Percentiles rank a stretch among this genome's conserved stretches.
phyloP scores from a whole-genome alignment of 2,113 vertebrate species.

The Felis chaus region DNA sequence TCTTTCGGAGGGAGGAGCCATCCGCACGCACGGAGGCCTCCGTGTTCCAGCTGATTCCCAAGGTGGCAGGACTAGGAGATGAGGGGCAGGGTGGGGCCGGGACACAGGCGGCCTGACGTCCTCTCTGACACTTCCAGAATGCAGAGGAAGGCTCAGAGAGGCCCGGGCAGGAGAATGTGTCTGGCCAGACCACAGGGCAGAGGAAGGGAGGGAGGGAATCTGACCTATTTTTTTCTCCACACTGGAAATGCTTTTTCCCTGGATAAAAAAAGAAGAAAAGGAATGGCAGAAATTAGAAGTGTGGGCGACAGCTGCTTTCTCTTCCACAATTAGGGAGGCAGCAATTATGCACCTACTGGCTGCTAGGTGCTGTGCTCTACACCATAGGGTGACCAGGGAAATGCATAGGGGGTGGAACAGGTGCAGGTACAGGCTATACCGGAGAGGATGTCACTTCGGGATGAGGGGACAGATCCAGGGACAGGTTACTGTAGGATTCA shows the following conservation, averaged over 20 bases:
- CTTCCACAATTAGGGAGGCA: neutral
- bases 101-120: neutral
- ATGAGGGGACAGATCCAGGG: neutral
- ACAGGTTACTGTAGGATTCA: neutral
- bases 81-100: neutral
- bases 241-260: conserved; percentile 39
- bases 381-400: neutral
- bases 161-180: neutral
- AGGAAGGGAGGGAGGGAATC: conserved; percentile 28
- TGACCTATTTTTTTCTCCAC: conserved; percentile 75
- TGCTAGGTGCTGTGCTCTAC: neutral
- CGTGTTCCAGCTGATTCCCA: neutral
- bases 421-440: neutral
- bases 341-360: neutral
- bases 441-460: neutral
- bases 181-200: conserved; percentile 49
- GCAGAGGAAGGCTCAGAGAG: neutral
- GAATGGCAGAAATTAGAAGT: neutral
- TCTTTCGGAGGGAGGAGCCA: neutral
- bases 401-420: neutral
- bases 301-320: neutral
- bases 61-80: neutral
- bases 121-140: conserved; percentile 40
- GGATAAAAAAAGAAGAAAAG: conserved; percentile 14
- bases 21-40: neutral